Evolutionary conservation across 2,888 invertebrate species (phyloP), one percentile per base, ranked within the genome.

Genomic region (Diaphora mendica): DNA sequence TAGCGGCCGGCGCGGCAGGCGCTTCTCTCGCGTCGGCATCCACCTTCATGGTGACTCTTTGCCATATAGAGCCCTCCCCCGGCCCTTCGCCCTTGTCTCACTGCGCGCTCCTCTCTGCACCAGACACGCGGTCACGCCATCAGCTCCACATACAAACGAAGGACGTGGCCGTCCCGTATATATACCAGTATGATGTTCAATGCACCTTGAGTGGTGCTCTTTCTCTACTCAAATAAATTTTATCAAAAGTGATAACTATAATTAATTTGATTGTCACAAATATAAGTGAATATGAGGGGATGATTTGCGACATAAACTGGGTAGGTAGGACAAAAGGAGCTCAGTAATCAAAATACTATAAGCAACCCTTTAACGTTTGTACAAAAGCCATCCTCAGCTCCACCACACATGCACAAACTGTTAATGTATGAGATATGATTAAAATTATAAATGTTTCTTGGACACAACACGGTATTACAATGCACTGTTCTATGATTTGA

Each of bases 11-110:
- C 85, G 91, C 87, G 84, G 90, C 86, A 75, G 89, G 89, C 82
- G 89, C 89, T 84, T 93, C 93, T 86, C 87, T 90, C 80, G 90
- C 90, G 84, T 94, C 94, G 84, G 88, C 90, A 85, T 92, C 91
- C 90, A 91, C 91, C 90, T 90, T 91, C 92, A 92, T 92, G 86
- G 87, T 85, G 89, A 86, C 84, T 83, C 87, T 85, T 88, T 83
- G 89, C 89, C 90, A 91, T 90, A 91, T 87, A 90, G 89, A 88
- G 87, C 85, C 86, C 87, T 86, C 83, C 82, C 82, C 82, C 86
- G 86, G 87, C 82, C 83, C 86, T 85, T 82, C 85, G 85, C 81
- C 85, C 85, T 86, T 86, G 83, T 87, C 87, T 86, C 88, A 79
- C 86, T 80, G 85, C 84, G 79, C 80, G 83, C 91, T 88, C 88